These are phyloP conservation scores for Selene dorsalis DNA, from an alignment of 2,797 vertebrate species.

Conservation along the genomic window DNA sequence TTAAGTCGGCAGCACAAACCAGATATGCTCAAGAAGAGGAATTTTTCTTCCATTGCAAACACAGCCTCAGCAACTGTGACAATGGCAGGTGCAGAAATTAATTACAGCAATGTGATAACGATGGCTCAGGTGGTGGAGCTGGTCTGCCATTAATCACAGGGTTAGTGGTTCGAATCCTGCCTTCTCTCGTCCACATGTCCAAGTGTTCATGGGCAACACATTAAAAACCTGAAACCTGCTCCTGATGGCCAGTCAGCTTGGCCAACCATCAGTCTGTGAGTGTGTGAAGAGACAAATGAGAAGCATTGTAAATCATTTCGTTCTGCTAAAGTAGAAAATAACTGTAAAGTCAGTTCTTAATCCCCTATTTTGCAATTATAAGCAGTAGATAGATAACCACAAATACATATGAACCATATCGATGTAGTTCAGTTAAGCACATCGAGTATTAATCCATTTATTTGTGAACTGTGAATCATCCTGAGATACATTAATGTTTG, in stretches of 20 bases:
- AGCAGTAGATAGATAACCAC: not conserved
- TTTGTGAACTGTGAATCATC: not conserved
- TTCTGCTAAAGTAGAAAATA: not conserved
- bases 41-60: not conserved
- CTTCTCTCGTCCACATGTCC: not conserved
- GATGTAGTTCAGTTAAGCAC: not conserved
- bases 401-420: not conserved
- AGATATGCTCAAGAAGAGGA: not conserved
- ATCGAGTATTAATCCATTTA: not conserved
- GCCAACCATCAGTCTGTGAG: not conserved
- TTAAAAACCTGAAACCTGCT: not conserved
- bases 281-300: conserved; percentile 1
- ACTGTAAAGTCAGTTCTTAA: not conserved
- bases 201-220: conserved; percentile 25
- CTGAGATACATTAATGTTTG: not conserved
- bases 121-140: conserved; percentile 22
- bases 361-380: no score
- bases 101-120: conserved; percentile 11
- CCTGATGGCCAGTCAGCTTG: not conserved
- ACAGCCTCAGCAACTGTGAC: conserved; percentile 9
- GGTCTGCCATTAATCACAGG: conserved; percentile 1
- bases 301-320: not conserved
- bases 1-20: not conserved
- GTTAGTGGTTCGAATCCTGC: conserved; percentile 24
- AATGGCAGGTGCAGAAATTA: conserved; percentile 4